These are phyloP conservation scores for Pangasianodon gigas DNA, from an alignment of 2,113 vertebrate species.

Conservation along the genomic window DNA sequence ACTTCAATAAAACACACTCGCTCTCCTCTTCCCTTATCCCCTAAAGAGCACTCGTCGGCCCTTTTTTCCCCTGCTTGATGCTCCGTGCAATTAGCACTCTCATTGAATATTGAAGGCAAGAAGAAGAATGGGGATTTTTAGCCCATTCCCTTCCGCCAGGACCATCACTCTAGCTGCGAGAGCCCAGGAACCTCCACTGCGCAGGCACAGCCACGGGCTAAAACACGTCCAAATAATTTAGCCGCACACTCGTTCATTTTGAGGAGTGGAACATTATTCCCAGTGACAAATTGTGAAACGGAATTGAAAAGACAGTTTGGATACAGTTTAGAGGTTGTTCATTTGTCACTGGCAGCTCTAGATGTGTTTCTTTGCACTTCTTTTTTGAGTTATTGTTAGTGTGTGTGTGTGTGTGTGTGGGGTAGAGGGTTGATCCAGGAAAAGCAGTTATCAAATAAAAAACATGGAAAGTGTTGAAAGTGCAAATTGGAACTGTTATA, in stretches of 20 bases:
- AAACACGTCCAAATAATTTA: constrained; percentile 76
- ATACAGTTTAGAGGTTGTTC: constrained; percentile 19
- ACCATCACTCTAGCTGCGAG: constrained; percentile 67
- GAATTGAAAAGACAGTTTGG: constrained; percentile 25
- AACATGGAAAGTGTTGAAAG: neutral
- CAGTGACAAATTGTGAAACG: neutral
- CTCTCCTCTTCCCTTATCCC: constrained; percentile 52
- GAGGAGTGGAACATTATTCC: constrained; percentile 21
- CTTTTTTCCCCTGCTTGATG: constrained; percentile 63
- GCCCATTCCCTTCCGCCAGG: constrained; percentile 73
- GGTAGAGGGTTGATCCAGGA: neutral
- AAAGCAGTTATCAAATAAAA: constrained; percentile 14
- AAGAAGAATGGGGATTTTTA: constrained; percentile 78
- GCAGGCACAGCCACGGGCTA: constrained; percentile 72
- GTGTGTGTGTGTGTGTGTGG: constrained; percentile 4
- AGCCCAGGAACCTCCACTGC: constrained; percentile 71
- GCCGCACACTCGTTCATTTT: constrained; percentile 67
- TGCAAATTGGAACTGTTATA: neutral
- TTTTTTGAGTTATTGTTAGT: constrained; percentile 12
- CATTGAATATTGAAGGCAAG: constrained; percentile 79
- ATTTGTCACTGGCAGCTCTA: constrained; percentile 10
- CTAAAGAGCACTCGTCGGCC: constrained; percentile 69
- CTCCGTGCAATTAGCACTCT: constrained; percentile 73
- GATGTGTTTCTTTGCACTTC: constrained; percentile 8
- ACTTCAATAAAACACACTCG: constrained; percentile 69